phyloP scores from a whole-genome alignment of 1,140 invertebrate genomes.

The Neocloeon triangulifer region DNA sequence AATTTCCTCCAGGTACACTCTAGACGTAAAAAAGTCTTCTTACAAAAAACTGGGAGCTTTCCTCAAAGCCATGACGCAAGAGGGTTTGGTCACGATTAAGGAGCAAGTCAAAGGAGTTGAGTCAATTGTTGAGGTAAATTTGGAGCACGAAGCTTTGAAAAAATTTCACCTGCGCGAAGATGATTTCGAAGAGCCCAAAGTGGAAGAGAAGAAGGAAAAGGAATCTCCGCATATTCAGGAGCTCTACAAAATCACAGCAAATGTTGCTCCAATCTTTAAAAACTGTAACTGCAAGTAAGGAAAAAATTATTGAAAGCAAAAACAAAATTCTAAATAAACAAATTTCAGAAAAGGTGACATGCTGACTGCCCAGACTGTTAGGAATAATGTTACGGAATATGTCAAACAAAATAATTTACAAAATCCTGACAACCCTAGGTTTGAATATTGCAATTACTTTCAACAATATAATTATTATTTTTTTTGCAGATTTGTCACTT shows the following conservation, averaged over 20 bases:
- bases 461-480: conserved; percentile 5
- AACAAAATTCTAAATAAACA: conserved; percentile 17
- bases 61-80: conserved; percentile 29
- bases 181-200: conserved; percentile 10
- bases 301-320: conserved; percentile 4
- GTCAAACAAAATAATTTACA: conserved; percentile 48
- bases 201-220: conserved; percentile 16
- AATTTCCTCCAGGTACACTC: too few relatives aligned
- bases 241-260: conserved; percentile 41
- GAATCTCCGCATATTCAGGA: conserved; percentile 33
- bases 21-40: conserved; percentile 75
- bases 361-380: conserved; percentile 37
- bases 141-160: conserved; percentile 25
- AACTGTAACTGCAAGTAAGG: conserved; percentile 28
- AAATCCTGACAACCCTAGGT: conserved; percentile 18
- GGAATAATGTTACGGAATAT: conserved; percentile 49
- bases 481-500: conserved; percentile 24
- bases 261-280: conserved; percentile 36
- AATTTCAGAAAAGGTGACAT: conserved; percentile 49
- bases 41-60: conserved; percentile 78
- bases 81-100: conserved; percentile 27
- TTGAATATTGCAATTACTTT: conserved; percentile 3
- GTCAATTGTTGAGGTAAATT: conserved; percentile 33
- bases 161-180: conserved; percentile 18
- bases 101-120: conserved; percentile 33